Percentiles rank a stretch among this genome's conserved stretches.
These are phyloP conservation scores for Erebia aethiops DNA, from an alignment of 2,888 invertebrate species.

Conservation along the genomic window DNA sequence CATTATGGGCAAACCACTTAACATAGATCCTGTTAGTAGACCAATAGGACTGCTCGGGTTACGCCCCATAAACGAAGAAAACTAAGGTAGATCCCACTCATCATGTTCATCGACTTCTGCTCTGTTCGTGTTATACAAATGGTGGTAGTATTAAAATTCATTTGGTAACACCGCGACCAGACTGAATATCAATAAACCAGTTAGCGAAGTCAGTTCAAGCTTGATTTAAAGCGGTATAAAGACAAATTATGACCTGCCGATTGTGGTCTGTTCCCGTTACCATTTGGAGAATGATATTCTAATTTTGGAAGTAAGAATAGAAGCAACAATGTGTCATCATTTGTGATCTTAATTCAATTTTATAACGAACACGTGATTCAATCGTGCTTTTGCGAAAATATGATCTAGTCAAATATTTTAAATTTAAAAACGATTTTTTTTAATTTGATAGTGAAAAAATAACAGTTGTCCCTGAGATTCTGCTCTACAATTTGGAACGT, in stretches of 20 bases:
- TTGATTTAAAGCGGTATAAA: slow-evolving; percentile 56
- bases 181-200: slow-evolving; percentile 66
- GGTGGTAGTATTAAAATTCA: slow-evolving; percentile 59
- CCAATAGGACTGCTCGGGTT: too few species aligned
- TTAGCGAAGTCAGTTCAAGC: slow-evolving; percentile 48
- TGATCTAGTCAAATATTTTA: neutral
- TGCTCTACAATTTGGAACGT: too few species aligned
- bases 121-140: neutral
- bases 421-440: too few species aligned
- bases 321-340: slow-evolving; percentile 1
- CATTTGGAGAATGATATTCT: slow-evolving; percentile 12
- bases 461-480: too few species aligned
- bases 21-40: too few species aligned
- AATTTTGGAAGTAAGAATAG: slow-evolving; percentile 7
- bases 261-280: slow-evolving; percentile 17
- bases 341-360: neutral
- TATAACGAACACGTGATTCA: neutral
- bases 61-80: too few species aligned
- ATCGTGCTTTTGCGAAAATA: neutral
- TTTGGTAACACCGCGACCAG: slow-evolving; percentile 52
- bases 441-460: too few species aligned
- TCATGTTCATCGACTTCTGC: too few species aligned
- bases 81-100: too few species aligned
- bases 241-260: slow-evolving; percentile 50
- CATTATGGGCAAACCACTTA: too few species aligned